Conservation (phyloP, 2,797 vertebrate genomes). For the Acridotheres tristis region DNA sequence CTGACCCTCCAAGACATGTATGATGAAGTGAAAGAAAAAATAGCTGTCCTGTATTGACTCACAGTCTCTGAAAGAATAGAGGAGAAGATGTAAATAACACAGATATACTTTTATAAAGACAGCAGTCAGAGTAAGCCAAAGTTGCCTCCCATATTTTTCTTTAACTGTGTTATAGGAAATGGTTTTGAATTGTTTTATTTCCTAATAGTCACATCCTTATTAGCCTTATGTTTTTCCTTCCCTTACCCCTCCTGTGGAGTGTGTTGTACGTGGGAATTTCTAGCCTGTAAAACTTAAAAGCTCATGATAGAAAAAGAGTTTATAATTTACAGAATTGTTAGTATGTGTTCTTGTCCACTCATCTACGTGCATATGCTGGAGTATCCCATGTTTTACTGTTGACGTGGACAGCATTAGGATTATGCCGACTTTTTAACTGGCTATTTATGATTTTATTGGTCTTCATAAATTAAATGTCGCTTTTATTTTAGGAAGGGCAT, state of each 20-base stretch:
- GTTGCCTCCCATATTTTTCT: constrained; percentile 57
- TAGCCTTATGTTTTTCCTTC: constrained; percentile 33
- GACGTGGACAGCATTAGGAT: not conserved
- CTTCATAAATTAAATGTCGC: not conserved
- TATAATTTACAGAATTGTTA: not conserved
- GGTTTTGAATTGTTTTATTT: constrained; percentile 59
- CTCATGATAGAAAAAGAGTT: not conserved
- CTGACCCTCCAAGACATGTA: not conserved
- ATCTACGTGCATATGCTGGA: not conserved
- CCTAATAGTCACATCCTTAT: constrained; percentile 62
- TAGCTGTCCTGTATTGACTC: not conserved
- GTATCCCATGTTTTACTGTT: not conserved
- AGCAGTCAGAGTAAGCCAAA: constrained; percentile 13
- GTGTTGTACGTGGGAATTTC: constrained; percentile 27
- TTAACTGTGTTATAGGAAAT: constrained; percentile 55
- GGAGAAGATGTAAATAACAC: not conserved
- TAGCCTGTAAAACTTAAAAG: not conserved
- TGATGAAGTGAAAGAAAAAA: not conserved
- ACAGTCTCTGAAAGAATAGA: not conserved
- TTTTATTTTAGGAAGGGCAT: constrained; percentile 11
- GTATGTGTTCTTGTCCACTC: not conserved
- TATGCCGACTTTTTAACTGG: not conserved
- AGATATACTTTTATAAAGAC: constrained; percentile 10
- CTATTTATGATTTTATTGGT: constrained; percentile 14
- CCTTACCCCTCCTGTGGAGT: not conserved